Evolutionary conservation across 2,888 invertebrate species (phyloP).

Genomic region (Ceratothoa steindachneri): DNA sequence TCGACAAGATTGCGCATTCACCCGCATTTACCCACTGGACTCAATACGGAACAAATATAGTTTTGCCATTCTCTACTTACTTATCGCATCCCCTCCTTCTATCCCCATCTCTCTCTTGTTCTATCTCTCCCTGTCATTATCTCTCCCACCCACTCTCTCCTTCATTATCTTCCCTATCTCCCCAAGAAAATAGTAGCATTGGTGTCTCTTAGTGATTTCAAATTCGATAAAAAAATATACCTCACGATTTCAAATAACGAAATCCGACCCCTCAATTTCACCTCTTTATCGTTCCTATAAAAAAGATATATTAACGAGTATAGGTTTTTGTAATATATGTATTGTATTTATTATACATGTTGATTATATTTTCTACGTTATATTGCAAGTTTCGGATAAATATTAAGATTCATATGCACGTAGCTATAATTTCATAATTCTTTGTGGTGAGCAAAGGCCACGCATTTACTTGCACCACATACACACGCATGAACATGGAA

Average conservation of each 20-base stretch:
- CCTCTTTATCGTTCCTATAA: neutral
- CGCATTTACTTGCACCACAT: too few relatives aligned
- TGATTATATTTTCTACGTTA: neutral
- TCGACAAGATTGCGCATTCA: too few relatives aligned
- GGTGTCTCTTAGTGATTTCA: neutral
- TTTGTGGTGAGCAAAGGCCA: too few relatives aligned
- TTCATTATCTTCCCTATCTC: neutral
- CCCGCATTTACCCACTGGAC: too few relatives aligned
- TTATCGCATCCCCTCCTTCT: neutral
- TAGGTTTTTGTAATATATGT: neutral
- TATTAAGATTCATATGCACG: neutral
- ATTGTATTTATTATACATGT: neutral
- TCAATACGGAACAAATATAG: too few relatives aligned
- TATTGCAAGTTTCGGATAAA: neutral
- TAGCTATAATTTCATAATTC: neutral
- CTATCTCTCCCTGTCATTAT: conserved; percentile 4
- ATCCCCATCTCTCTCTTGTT: neutral
- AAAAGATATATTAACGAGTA: neutral
- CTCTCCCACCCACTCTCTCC: neutral
- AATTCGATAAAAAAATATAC: neutral
- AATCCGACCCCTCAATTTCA: neutral
- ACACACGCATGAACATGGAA: too few relatives aligned
- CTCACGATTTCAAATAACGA: neutral
- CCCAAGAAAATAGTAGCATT: neutral
- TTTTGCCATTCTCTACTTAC: too few relatives aligned